Conservation (phyloP, 2,797 vertebrate genomes). For the Neosalanx taihuensis region DNA sequence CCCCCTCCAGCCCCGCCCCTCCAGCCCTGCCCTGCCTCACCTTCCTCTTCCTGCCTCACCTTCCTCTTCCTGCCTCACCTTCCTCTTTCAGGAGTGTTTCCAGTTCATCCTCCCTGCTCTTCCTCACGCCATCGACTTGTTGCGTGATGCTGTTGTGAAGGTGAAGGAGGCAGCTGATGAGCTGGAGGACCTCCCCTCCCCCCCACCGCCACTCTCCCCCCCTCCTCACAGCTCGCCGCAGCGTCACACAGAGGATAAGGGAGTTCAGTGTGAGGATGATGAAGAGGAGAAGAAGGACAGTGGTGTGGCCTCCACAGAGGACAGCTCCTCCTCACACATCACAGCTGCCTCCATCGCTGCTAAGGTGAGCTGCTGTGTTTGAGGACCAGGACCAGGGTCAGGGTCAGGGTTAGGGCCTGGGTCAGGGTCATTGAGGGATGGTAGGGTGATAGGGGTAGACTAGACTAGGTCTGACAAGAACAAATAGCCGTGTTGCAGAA, state of each 20-base stretch:
- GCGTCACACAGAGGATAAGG: conserved; percentile 97
- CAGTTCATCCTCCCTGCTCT: conserved; percentile 99
- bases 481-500: neutral
- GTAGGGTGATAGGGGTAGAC: neutral
- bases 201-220: conserved; percentile 94
- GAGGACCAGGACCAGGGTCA: neutral
- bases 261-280: conserved; percentile 97
- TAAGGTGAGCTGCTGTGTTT: conserved; percentile 77
- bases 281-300: conserved; percentile 99
- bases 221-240: conserved; percentile 90
- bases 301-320: conserved; percentile 96
- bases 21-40: too few species aligned
- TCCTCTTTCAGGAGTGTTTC: conserved; percentile 90
- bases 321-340: conserved; percentile 97
- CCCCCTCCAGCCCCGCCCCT: too few species aligned
- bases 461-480: neutral
- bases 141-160: conserved; percentile 98
- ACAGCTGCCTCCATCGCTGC: conserved; percentile 95
- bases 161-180: conserved; percentile 96
- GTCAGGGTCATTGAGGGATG: neutral
- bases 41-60: neutral
- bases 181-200: conserved; percentile 96
- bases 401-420: neutral
- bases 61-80: neutral
- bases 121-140: conserved; percentile 97